Evolutionary conservation across 2,113 vertebrate species (phyloP).

Genomic region (Poecilia latipinna): DNA sequence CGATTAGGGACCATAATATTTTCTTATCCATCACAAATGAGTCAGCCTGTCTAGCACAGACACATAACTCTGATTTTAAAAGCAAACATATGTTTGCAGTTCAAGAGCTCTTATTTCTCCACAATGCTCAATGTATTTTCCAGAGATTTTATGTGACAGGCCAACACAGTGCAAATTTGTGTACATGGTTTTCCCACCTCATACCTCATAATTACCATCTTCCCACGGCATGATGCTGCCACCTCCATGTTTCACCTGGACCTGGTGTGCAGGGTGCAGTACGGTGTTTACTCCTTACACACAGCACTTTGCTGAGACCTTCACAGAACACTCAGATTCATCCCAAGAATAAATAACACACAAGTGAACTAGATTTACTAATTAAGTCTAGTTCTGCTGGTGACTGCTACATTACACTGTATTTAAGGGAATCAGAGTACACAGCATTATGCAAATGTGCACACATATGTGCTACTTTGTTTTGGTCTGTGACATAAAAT

Average conservation of each 20-base stretch:
- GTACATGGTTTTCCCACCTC: neutral
- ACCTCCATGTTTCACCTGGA: neutral
- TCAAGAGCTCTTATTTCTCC: neutral
- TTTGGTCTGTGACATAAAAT: too few species aligned
- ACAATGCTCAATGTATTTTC: neutral
- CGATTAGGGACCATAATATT: constrained; percentile 15
- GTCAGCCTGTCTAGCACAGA: constrained; percentile 32
- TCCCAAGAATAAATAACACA: too few species aligned
- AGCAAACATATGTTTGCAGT: constrained; percentile 19
- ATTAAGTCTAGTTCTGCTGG: neutral
- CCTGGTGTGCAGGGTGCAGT: too few species aligned
- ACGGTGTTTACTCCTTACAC: neutral
- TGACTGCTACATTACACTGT: too few species aligned
- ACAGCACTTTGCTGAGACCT: neutral
- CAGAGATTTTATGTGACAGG: neutral
- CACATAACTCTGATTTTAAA: constrained; percentile 19
- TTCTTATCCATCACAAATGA: constrained; percentile 20
- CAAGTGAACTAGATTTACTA: neutral
- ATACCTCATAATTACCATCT: neutral
- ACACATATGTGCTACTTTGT: too few species aligned
- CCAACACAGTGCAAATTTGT: neutral
- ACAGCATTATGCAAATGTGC: too few species aligned
- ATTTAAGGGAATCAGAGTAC: too few species aligned
- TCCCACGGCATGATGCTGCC: neutral
- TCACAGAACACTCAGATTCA: neutral